These are phyloP conservation scores for Lepidothrix coronata DNA, from an alignment of 2,113 vertebrate genomes.

Conservation along the genomic window DNA sequence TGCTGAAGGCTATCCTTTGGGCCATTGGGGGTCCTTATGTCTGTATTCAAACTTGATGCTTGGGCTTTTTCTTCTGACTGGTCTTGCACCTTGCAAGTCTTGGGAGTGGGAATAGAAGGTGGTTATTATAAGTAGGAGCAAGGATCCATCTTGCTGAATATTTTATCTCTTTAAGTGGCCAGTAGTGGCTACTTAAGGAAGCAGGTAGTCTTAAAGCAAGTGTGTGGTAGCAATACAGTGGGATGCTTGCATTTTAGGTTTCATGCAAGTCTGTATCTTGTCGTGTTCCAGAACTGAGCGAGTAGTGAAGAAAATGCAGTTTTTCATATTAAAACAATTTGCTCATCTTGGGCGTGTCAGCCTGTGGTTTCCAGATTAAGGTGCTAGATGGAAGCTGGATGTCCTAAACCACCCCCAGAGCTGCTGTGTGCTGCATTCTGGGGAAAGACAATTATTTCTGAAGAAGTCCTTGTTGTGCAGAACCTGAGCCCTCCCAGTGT, in stretches of 20 bases:
- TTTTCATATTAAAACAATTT: background rate
- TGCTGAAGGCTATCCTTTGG: background rate
- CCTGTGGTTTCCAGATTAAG: background rate
- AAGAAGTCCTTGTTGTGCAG: background rate
- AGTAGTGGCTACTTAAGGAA: background rate
- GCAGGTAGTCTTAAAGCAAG: background rate
- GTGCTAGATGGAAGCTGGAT: background rate
- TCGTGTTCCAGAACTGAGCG: background rate
- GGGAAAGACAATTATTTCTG: background rate
- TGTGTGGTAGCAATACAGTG: background rate
- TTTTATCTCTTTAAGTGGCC: background rate
- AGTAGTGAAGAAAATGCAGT: background rate
- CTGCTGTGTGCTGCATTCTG: background rate
- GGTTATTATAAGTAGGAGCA: background rate
- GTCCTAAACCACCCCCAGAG: background rate
- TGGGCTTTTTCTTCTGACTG: background rate
- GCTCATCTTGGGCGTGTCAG: background rate
- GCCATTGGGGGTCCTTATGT: background rate
- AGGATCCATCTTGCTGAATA: background rate
- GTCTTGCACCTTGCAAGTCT: background rate
- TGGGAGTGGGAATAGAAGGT: background rate
- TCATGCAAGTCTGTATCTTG: background rate
- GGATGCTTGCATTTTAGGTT: background rate
- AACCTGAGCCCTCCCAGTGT: background rate
- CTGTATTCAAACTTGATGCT: background rate